These are phyloP conservation scores for Varanus salvator DNA, from an alignment of 2,113 vertebrate species.

Conservation along the genomic window DNA sequence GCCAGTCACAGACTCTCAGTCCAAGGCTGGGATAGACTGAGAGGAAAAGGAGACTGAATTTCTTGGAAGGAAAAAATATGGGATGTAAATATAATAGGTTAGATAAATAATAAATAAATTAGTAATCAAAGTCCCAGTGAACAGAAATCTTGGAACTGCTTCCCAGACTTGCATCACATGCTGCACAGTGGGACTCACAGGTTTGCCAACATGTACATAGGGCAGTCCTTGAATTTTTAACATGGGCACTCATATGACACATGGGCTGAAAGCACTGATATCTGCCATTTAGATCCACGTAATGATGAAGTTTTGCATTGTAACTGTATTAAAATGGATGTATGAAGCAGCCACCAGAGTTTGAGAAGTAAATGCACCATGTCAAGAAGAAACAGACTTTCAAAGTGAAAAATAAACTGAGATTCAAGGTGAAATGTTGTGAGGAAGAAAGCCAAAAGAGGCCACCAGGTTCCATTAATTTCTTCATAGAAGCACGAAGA, in stretches of 20 bases:
- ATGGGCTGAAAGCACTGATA: not conserved
- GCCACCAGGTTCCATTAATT: not conserved
- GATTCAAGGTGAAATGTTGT: not conserved
- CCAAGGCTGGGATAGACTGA: too few species aligned
- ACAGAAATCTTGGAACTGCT: not conserved
- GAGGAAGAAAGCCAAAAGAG: constrained; percentile 2
- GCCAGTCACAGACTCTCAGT: too few species aligned
- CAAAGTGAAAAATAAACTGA: constrained; percentile 13
- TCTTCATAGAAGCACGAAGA: constrained; percentile 12
- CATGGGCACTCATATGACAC: not conserved
- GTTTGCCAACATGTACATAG: not conserved
- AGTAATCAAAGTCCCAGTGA: not conserved
- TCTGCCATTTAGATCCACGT: not conserved
- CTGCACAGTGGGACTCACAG: not conserved
- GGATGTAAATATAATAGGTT: too few species aligned
- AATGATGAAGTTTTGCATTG: not conserved
- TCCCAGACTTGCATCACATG: not conserved
- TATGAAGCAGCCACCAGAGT: constrained; percentile 10
- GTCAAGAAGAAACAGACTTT: not conserved
- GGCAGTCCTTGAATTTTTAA: not conserved
- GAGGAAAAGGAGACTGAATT: too few species aligned
- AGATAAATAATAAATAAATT: not conserved
- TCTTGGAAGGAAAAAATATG: too few species aligned
- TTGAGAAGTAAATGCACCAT: not conserved
- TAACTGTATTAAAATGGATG: not conserved